Evolutionary conservation across 2,113 vertebrate genomes (phyloP).

Genomic region (Eonycteris spelaea): DNA sequence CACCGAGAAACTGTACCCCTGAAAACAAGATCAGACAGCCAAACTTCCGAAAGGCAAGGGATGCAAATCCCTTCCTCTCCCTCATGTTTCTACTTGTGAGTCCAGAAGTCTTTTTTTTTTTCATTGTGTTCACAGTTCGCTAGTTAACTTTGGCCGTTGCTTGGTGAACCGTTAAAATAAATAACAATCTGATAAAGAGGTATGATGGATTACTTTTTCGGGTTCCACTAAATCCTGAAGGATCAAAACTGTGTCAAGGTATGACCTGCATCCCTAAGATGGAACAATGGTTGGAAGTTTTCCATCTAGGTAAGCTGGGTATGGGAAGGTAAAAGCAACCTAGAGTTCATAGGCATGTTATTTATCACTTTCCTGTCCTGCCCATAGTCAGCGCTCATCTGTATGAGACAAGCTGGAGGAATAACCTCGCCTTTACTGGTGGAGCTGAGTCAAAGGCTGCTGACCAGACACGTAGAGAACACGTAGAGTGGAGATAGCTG

Average conservation of each 20-base stretch:
- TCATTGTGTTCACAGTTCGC: conserved; percentile 51
- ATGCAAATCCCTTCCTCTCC: conserved; percentile 20
- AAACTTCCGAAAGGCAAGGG: neutral
- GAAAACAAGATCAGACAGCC: neutral
- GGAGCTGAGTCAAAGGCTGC: neutral
- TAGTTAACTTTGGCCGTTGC: conserved; percentile 60
- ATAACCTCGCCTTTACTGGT: neutral
- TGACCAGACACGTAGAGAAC: neutral
- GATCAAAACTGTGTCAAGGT: conserved; percentile 1
- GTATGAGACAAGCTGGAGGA: neutral
- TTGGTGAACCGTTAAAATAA: conserved; percentile 68
- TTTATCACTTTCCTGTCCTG: neutral
- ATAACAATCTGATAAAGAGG: conserved; percentile 65
- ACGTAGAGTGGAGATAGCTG: neutral
- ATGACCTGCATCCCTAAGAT: conserved; percentile 30
- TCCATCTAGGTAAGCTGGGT: neutral
- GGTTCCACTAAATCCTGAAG: conserved; percentile 59
- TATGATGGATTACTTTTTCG: conserved; percentile 36
- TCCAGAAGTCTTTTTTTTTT: conserved; percentile 25
- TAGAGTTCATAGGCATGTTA: neutral
- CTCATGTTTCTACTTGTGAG: conserved; percentile 28
- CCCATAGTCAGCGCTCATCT: neutral
- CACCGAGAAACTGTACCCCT: conserved; percentile 17
- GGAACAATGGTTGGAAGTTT: neutral
- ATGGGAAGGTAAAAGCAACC: neutral